A percentile compares a stretch with the other conserved stretches of the same genome.
These are phyloP conservation scores for Tenebrosternarchus preto DNA, from an alignment of 2,113 vertebrate genomes.

Conservation along the genomic window DNA sequence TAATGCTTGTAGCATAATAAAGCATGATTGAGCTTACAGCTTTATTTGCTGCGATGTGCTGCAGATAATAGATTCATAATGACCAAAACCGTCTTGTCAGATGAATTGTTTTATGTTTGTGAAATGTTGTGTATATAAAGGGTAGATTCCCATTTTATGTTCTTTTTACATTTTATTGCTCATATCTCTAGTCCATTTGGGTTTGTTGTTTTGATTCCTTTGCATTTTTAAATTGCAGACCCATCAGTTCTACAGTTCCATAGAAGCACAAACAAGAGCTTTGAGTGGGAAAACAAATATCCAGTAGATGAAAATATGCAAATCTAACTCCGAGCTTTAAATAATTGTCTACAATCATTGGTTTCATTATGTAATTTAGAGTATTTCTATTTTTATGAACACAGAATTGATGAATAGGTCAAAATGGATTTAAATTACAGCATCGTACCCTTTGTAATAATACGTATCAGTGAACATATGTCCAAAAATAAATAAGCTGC, in stretches of 20 bases:
- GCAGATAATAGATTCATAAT: not conserved
- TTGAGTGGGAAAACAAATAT: no score
- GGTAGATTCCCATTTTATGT: not conserved
- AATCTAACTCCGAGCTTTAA: not conserved
- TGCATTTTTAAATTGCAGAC: no score
- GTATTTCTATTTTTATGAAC: slow-evolving; percentile 26
- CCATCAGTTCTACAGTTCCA: no score
- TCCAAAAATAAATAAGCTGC: not conserved
- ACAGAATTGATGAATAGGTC: not conserved
- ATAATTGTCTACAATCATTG: not conserved
- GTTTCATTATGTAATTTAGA: slow-evolving; percentile 9
- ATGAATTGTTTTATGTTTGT: not conserved
- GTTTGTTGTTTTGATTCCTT: no score
- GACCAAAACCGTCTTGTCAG: not conserved
- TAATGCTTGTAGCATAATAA: not conserved
- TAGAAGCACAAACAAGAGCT: no score
- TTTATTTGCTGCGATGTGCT: not conserved
- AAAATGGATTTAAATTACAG: not conserved
- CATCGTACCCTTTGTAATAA: not conserved
- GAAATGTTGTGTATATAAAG: not conserved
- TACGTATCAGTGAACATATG: not conserved
- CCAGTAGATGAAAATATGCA: not conserved
- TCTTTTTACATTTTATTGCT: not conserved
- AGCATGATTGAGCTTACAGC: not conserved
- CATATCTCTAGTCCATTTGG: no score